A percentile compares a stretch with the other conserved stretches of the same genome.
phyloP scores from a whole-genome alignment of 2,797 vertebrate genomes.

The Diplodus puntazzo region DNA sequence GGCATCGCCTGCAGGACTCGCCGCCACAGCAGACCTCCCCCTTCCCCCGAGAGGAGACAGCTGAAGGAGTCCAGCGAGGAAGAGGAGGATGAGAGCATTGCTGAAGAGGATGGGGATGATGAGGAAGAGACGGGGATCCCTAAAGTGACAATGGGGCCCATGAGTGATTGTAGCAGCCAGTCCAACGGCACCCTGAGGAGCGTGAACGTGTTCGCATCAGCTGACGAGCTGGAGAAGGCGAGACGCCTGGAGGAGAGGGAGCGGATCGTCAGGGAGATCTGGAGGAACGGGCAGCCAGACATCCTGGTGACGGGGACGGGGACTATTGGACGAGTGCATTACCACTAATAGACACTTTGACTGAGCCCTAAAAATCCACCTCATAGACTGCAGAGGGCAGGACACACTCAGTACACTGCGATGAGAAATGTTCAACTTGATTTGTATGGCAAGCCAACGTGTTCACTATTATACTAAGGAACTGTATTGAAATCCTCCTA shows the following conservation, averaged over 20 bases:
- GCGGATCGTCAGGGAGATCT: slow-evolving; percentile 92
- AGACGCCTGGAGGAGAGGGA: slow-evolving; percentile 92
- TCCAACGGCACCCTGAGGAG: slow-evolving; percentile 85
- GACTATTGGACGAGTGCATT: slow-evolving; percentile 87
- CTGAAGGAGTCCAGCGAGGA: slow-evolving; percentile 84
- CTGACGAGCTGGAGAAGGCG: slow-evolving; percentile 91
- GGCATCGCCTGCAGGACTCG: slow-evolving; percentile 88
- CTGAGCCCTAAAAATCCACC: background rate
- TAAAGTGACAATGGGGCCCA: slow-evolving; percentile 70
- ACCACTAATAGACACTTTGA: slow-evolving; percentile 65
- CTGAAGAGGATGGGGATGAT: slow-evolving; percentile 83
- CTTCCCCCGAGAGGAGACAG: slow-evolving; percentile 76
- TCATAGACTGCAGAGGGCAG: slow-evolving; percentile 14
- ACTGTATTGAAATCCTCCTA: background rate
- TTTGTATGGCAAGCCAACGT: background rate
- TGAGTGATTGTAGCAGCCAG: slow-evolving; percentile 66
- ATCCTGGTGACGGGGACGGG: slow-evolving; percentile 89
- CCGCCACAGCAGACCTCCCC: slow-evolving; percentile 52
- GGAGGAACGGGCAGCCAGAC: slow-evolving; percentile 96
- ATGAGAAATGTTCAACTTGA: background rate
- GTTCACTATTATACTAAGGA: background rate
- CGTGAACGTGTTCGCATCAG: slow-evolving; percentile 90
- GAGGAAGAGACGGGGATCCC: slow-evolving; percentile 85
- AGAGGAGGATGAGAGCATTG: slow-evolving; percentile 82
- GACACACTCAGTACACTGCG: background rate